A percentile compares a stretch with the other conserved stretches of the same genome.
Conservation (phyloP, 2,888 invertebrate genomes). For the Pseudococcus viburni region DNA sequence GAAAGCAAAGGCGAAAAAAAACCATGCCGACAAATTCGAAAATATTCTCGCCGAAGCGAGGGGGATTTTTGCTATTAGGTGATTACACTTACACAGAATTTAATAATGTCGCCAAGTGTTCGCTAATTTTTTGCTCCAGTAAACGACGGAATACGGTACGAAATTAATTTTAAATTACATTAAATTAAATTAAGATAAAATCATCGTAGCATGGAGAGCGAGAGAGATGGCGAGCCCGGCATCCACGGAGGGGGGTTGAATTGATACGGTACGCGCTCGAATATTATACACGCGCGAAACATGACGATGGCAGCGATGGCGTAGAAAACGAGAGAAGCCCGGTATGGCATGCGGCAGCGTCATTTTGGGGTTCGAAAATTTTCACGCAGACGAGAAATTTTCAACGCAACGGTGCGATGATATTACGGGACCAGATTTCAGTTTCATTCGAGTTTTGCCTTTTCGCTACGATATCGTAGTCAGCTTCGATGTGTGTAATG, state of each 20-base stretch:
- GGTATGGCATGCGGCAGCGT: neutral
- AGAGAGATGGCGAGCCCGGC: neutral
- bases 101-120: constrained; percentile 52
- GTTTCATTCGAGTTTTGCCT: neutral
- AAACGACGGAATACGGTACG: constrained; percentile 35
- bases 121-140: constrained; percentile 42
- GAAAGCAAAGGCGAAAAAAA: neutral
- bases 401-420: neutral
- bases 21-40: constrained; percentile 8
- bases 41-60: constrained; percentile 8
- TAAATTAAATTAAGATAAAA: constrained; percentile 53
- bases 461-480: neutral
- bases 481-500: neutral
- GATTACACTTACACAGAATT: constrained; percentile 46
- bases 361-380: constrained; percentile 8
- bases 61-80: constrained; percentile 36
- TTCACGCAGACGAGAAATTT: constrained; percentile 14
- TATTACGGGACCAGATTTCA: constrained; percentile 14
- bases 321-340: constrained; percentile 5
- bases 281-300: constrained; percentile 3
- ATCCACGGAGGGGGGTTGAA: neutral
- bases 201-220: constrained; percentile 41
- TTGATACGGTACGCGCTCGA: constrained; percentile 20
- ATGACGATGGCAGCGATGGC: neutral
- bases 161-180: constrained; percentile 48